Evolutionary conservation across 53 echinoderm and acorn worm genomes (phyloP).

Genomic region (Echinometra lucunter): DNA sequence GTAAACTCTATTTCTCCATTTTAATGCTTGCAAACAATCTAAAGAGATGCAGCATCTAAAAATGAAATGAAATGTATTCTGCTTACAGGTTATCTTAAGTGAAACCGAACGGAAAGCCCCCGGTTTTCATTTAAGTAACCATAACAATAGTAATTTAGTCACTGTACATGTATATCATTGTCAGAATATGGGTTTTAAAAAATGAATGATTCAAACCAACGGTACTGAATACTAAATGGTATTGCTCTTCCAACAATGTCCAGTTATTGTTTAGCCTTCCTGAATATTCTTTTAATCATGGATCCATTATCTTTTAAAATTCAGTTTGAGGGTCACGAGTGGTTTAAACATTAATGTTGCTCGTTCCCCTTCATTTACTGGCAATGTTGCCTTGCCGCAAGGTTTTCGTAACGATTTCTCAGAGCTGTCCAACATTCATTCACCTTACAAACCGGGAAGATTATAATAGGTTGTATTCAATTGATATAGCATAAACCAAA

Average conservation of each 20-base stretch:
- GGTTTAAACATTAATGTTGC: background rate
- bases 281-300: background rate
- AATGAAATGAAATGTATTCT: background rate
- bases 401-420: background rate
- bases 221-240: background rate
- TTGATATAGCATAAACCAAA: background rate
- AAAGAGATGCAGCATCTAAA: too few species aligned
- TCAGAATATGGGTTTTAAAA: background rate
- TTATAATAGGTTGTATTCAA: background rate
- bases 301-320: background rate
- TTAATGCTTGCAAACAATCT: too few species aligned
- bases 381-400: background rate
- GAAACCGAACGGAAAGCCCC: background rate
- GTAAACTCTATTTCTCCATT: too few species aligned
- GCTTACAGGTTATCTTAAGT: background rate
- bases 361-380: slow-evolving; percentile 5
- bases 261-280: background rate
- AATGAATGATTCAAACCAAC: background rate
- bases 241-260: background rate
- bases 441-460: background rate
- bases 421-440: background rate
- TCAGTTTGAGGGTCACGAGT: background rate
- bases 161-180: background rate
- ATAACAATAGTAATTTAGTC: background rate
- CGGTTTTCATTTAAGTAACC: background rate